Conservation (phyloP, 2,797 vertebrate species). For the Pelodytes ibericus region DNA sequence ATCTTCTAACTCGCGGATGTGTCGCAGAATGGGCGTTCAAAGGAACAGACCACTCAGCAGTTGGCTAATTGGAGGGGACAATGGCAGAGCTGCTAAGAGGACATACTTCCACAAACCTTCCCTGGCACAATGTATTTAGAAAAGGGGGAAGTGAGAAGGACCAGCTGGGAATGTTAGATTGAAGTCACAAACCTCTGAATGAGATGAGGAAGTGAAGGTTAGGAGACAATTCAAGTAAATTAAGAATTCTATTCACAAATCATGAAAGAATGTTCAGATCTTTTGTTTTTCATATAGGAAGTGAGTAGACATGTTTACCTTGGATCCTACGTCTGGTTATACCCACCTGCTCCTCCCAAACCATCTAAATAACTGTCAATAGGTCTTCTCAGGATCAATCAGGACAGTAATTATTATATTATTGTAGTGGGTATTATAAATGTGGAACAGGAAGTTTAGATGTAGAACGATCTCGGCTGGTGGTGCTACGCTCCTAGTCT, state of each 20-base stretch:
- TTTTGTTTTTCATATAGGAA: conserved; percentile 85
- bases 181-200: conserved; percentile 87
- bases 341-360: too few relatives aligned
- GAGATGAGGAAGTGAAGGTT: conserved; percentile 81
- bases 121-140: conserved; percentile 73
- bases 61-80: conserved; percentile 75
- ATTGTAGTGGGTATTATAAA: too few relatives aligned
- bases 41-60: conserved; percentile 67
- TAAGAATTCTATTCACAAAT: conserved; percentile 86
- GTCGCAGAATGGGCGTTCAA: conserved; percentile 60
- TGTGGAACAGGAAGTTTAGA: too few relatives aligned
- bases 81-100: conserved; percentile 64
- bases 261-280: conserved; percentile 84
- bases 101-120: conserved; percentile 55
- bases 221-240: conserved; percentile 87
- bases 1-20: conserved; percentile 41
- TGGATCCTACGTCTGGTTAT: too few relatives aligned
- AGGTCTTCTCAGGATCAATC: too few relatives aligned
- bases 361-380: too few relatives aligned
- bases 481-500: too few relatives aligned
- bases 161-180: conserved; percentile 79
- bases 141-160: conserved; percentile 70
- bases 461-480: too few relatives aligned
- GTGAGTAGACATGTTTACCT: conserved; percentile 90
- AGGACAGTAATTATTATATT: too few relatives aligned